phyloP scores from a whole-genome alignment of 1,140 invertebrate species.

The Drosophila ambigua region DNA sequence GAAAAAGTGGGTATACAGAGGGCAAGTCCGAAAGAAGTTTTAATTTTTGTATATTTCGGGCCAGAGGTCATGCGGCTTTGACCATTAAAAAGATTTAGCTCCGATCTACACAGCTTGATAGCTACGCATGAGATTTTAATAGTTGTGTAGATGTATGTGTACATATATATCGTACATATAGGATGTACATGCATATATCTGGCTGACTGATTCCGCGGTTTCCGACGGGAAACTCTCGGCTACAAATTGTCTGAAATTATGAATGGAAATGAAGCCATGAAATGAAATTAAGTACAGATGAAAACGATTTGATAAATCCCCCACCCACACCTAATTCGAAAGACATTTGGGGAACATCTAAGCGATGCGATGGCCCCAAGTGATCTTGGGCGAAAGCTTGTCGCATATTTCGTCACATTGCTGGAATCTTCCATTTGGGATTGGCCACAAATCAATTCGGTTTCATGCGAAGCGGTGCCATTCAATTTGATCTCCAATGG shows the following conservation, averaged over 20 bases:
- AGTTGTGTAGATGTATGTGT: conserved; percentile 22
- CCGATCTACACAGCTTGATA: conserved; percentile 70
- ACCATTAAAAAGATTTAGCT: conserved; percentile 75
- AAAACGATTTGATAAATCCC: conserved; percentile 32
- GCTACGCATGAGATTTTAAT: conserved; percentile 62
- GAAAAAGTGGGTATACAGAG: conserved; percentile 40
- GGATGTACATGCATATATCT: neutral
- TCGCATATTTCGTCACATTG: conserved; percentile 56
- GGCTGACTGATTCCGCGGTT: conserved; percentile 23
- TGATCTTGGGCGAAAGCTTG: conserved; percentile 33
- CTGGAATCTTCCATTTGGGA: conserved; percentile 33
- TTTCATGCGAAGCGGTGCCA: conserved; percentile 37
- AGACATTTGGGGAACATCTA: conserved; percentile 14
- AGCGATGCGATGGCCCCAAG: neutral
- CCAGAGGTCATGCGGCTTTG: conserved; percentile 57
- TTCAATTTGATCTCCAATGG: conserved; percentile 40
- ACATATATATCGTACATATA: conserved; percentile 6
- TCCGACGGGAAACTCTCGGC: conserved; percentile 51
- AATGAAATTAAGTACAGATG: conserved; percentile 51
- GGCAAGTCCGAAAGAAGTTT: conserved; percentile 39
- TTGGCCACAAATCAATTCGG: conserved; percentile 48
- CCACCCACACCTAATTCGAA: neutral
- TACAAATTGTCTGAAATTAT: conserved; percentile 51
- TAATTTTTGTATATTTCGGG: conserved; percentile 31
- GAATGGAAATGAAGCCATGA: conserved; percentile 52